A percentile compares a stretch with the other conserved stretches of the same genome.
Conservation (phyloP, 2,797 vertebrate genomes). For the Myotis daubentonii region DNA sequence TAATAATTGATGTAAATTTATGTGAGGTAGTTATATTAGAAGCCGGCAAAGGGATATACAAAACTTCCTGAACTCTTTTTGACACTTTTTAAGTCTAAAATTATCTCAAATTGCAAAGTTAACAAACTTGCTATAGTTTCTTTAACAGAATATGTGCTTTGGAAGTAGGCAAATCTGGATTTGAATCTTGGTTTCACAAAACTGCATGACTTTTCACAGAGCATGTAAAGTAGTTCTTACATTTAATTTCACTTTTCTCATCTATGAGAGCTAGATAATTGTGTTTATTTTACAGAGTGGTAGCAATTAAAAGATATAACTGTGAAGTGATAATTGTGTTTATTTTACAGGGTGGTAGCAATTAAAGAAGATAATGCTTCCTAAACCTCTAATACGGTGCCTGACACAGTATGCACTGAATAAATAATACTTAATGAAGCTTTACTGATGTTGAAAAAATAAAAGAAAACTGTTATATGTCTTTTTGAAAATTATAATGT, state of each 20-base stretch:
- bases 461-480: neutral
- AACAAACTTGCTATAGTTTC: neutral
- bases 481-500: neutral
- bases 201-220: neutral
- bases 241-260: constrained; percentile 1
- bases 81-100: neutral
- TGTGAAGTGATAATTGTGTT: neutral
- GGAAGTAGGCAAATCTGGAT: neutral
- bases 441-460: neutral
- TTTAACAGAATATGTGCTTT: neutral
- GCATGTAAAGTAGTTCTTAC: neutral
- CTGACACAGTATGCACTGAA: neutral
- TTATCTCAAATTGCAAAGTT: neutral
- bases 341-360: neutral
- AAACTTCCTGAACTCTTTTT: neutral
- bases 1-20: neutral
- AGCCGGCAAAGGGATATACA: neutral
- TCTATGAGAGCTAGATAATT: neutral
- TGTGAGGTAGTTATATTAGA: neutral
- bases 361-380: constrained; percentile 23
- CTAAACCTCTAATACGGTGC: neutral
- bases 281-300: neutral
- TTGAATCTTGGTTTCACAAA: constrained; percentile 13
- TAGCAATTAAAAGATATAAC: constrained; percentile 16
- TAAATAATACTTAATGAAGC: constrained; percentile 4